phyloP scores from a whole-genome alignment of 2,797 vertebrate genomes.

The Lithobates pipiens region DNA sequence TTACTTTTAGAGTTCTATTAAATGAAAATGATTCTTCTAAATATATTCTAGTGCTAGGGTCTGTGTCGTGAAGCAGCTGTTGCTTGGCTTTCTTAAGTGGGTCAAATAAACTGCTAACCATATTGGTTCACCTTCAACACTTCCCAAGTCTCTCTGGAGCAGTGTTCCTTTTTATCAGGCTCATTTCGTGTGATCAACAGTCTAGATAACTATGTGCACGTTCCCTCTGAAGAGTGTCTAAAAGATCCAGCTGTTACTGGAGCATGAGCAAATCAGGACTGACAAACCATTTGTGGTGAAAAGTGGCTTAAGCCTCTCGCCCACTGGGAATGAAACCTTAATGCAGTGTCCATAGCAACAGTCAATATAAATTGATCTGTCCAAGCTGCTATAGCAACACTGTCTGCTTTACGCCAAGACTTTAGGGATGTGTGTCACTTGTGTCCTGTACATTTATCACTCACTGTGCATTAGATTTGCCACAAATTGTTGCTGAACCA shows the following conservation, averaged over 20 bases:
- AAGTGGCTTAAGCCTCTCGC: slow-evolving; percentile 42
- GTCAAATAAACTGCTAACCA: background rate
- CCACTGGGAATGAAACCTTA: slow-evolving; percentile 40
- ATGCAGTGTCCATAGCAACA: slow-evolving; percentile 56
- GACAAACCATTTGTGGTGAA: slow-evolving; percentile 55
- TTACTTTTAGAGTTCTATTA: too few species aligned
- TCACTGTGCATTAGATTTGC: slow-evolving; percentile 4
- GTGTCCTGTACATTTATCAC: slow-evolving; percentile 16
- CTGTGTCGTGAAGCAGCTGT: background rate
- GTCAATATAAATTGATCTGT: slow-evolving; percentile 54
- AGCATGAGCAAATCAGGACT: slow-evolving; percentile 52
- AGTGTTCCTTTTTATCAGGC: slow-evolving; percentile 18
- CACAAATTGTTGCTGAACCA: slow-evolving; percentile 8
- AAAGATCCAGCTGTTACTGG: slow-evolving; percentile 34
- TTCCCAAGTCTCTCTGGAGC: slow-evolving; percentile 2
- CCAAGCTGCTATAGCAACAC: slow-evolving; percentile 43
- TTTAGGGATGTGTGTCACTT: slow-evolving; percentile 16
- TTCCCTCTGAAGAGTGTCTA: slow-evolving; percentile 22
- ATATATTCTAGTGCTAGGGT: background rate
- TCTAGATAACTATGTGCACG: slow-evolving; percentile 14
- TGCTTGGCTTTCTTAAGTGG: background rate
- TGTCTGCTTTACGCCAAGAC: slow-evolving; percentile 14
- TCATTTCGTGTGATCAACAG: slow-evolving; percentile 5
- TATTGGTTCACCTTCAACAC: slow-evolving; percentile 14
- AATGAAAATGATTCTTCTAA: too few species aligned